These are phyloP conservation scores for Podarcis lilfordi DNA, from an alignment of 2,797 vertebrate genomes.

Conservation along the genomic window DNA sequence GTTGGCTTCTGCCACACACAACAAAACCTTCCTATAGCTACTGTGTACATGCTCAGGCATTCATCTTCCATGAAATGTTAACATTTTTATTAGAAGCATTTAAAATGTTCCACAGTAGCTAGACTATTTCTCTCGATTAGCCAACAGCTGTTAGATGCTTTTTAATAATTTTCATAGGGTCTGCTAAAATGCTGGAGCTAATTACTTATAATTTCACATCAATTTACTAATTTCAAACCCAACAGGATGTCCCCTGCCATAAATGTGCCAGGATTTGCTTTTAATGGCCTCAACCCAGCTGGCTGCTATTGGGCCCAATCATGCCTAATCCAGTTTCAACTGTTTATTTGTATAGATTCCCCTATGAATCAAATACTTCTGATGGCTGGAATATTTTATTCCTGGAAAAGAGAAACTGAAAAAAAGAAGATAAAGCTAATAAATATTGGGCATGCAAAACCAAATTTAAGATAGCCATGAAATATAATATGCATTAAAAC, in stretches of 20 bases:
- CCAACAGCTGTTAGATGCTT: conserved; percentile 61
- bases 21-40: background rate
- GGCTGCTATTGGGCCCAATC: conserved; percentile 36
- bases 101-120: conserved; percentile 44
- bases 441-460: background rate
- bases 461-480: background rate
- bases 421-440: background rate
- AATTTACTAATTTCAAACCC: conserved; percentile 68
- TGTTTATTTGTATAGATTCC: conserved; percentile 17
- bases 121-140: conserved; percentile 61
- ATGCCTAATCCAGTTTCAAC: conserved; percentile 39
- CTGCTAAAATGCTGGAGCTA: conserved; percentile 60
- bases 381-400: background rate
- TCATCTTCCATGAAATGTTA: conserved; percentile 15
- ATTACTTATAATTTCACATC: conserved; percentile 72
- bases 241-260: conserved; percentile 44
- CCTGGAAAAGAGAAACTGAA: background rate
- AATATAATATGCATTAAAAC: background rate
- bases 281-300: conserved; percentile 56
- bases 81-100: conserved; percentile 47
- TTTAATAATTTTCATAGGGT: conserved; percentile 58
- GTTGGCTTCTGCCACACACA: no score
- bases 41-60: background rate
- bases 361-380: background rate
- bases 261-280: conserved; percentile 53